Percentiles rank a stretch among this genome's conserved stretches.
Conservation (phyloP, 2,113 vertebrate genomes). For the Ranitomeya imitator region DNA sequence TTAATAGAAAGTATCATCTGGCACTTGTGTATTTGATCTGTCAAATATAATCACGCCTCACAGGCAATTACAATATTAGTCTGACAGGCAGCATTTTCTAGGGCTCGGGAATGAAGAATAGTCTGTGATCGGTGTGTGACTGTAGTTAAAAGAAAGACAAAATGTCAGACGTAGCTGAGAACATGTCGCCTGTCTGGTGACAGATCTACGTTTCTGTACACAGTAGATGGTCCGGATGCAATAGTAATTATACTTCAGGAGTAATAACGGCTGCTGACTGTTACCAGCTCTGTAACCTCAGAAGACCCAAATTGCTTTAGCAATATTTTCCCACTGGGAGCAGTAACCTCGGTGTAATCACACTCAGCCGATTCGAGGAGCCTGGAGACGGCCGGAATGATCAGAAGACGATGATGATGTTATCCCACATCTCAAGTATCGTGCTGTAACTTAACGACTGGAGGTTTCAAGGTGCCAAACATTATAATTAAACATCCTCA, state of each 20-base stretch:
- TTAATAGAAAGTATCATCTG: constrained; percentile 48
- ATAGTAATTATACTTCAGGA: background rate
- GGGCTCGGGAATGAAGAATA: constrained; percentile 3
- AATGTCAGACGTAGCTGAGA: background rate
- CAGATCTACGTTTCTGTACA: background rate
- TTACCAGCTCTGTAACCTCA: background rate
- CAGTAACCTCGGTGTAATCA: constrained; percentile 17
- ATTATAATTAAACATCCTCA: background rate
- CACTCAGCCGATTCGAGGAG: background rate
- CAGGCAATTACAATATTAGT: constrained; percentile 55
- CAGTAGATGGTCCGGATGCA: background rate
- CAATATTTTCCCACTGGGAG: constrained; percentile 3
- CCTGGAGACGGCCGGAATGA: background rate
- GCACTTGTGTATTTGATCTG: constrained; percentile 53
- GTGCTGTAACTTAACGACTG: background rate
- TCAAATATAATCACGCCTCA: constrained; percentile 53
- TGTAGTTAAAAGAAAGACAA: background rate
- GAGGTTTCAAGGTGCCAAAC: background rate
- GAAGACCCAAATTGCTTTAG: background rate
- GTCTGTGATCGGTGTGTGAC: constrained; percentile 5
- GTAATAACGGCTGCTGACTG: background rate
- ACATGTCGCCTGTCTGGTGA: background rate
- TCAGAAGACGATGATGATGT: background rate
- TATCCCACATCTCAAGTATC: background rate
- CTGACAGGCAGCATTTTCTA: constrained; percentile 38